phyloP scores from a whole-genome alignment of 2,888 invertebrate species.

The Silvanus unidentatus region DNA sequence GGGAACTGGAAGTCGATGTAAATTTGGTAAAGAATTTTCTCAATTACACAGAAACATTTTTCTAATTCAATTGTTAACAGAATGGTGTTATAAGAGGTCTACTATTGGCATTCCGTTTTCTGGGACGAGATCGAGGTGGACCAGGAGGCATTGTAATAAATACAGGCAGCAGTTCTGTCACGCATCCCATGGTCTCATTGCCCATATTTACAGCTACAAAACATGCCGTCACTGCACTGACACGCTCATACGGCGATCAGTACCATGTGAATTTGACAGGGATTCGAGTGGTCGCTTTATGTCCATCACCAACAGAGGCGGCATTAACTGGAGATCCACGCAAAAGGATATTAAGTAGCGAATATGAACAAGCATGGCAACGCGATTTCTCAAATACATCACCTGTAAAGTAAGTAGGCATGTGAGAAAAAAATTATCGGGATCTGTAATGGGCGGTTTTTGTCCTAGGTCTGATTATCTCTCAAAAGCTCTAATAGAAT shows the following conservation, averaged over 20 bases:
- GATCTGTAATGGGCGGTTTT: too few relatives aligned
- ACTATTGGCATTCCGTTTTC: conserved; percentile 65
- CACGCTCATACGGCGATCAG: conserved; percentile 67
- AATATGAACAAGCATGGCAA: conserved; percentile 69
- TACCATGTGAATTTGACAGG: conserved; percentile 69
- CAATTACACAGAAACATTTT: conserved; percentile 6
- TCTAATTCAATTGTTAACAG: conserved; percentile 39
- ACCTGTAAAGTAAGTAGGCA: conserved; percentile 57
- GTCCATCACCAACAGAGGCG: conserved; percentile 64
- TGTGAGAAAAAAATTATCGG: too few relatives aligned
- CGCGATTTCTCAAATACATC: conserved; percentile 59
- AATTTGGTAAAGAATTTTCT: conserved; percentile 61
- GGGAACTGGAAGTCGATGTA: conserved; percentile 51
- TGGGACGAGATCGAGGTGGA: conserved; percentile 71
- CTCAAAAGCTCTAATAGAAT: conserved; percentile 60
- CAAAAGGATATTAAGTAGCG: conserved; percentile 64
- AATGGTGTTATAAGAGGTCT: conserved; percentile 74
- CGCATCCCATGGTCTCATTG: conserved; percentile 63
- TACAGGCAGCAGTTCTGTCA: conserved; percentile 66
- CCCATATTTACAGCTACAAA: conserved; percentile 75
- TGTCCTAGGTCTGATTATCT: conserved; percentile 51
- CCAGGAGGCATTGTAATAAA: conserved; percentile 72
- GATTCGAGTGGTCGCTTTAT: conserved; percentile 64
- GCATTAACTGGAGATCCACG: conserved; percentile 62
- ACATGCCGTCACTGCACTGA: conserved; percentile 68